phyloP scores from a whole-genome alignment of 1,140 invertebrate genomes.

The Macrosteles quadrilineatus region DNA sequence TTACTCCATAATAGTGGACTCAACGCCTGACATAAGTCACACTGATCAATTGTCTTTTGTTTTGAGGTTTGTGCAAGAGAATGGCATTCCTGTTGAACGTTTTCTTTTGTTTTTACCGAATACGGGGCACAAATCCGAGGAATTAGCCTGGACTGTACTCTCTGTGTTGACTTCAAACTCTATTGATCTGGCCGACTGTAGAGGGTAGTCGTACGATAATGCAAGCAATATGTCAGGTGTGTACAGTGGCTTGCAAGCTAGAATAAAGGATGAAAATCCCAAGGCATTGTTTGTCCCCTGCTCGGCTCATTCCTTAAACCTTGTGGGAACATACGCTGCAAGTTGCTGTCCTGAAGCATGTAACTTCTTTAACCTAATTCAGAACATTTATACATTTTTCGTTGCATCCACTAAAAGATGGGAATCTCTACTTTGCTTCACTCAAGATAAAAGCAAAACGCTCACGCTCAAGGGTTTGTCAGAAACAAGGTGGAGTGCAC shows the following conservation, averaged over 20 bases:
- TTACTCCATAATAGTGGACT: conserved; percentile 50
- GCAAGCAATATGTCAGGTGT: too few species aligned
- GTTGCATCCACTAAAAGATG: conserved; percentile 43
- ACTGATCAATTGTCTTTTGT: conserved; percentile 48
- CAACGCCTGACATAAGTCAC: conserved; percentile 47
- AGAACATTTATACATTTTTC: too few species aligned
- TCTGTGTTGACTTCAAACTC: too few species aligned
- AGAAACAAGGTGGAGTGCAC: conserved; percentile 38
- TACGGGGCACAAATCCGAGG: conserved; percentile 30
- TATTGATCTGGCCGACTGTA: background rate
- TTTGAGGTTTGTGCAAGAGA: conserved; percentile 43
- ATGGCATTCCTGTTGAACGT: conserved; percentile 26
- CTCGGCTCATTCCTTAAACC: conserved; percentile 47
- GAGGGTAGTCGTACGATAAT: conserved; percentile 46
- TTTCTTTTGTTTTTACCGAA: conserved; percentile 32
- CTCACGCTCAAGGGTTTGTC: conserved; percentile 35
- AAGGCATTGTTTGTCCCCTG: conserved; percentile 42
- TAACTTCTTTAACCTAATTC: conserved; percentile 40
- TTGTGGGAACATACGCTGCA: conserved; percentile 43
- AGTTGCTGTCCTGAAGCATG: conserved; percentile 42
- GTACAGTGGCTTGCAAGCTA: conserved; percentile 43
- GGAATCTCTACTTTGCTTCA: conserved; percentile 27
- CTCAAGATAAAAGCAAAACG: conserved; percentile 7
- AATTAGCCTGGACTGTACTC: conserved; percentile 32
- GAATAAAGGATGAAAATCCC: conserved; percentile 39